phyloP scores from a whole-genome alignment of 2,113 vertebrate genomes.

The Andinoacara biseriatus region DNA sequence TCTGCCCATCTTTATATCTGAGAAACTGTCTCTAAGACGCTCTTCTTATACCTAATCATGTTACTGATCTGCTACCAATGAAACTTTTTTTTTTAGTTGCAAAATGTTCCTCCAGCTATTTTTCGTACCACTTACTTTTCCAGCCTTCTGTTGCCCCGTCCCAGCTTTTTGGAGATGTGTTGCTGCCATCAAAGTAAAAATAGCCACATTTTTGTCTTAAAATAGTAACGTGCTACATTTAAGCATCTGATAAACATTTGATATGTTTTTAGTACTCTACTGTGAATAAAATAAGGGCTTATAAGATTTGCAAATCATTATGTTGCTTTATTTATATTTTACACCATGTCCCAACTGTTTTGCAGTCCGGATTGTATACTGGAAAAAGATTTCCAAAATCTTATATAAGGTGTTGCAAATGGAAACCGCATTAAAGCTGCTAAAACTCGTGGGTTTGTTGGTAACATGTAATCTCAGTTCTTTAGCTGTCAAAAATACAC shows the following conservation, averaged over 20 bases:
- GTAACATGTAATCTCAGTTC: not conserved
- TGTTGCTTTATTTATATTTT: not conserved
- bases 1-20: not conserved
- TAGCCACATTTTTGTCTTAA: not conserved
- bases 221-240: not conserved
- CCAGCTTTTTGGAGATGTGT: not conserved
- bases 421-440: accelerated
- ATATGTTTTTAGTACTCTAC: not conserved
- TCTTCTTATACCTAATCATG: not conserved
- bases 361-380: not conserved
- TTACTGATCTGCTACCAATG: too few species aligned
- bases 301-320: not conserved
- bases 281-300: not conserved
- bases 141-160: not conserved
- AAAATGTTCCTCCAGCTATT: not conserved
- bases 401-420: not conserved
- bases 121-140: not conserved
- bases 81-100: too few species aligned
- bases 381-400: not conserved
- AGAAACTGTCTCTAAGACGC: not conserved
- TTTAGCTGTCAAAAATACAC: too few species aligned
- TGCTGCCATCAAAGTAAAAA: not conserved
- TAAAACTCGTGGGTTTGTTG: not conserved
- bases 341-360: not conserved
- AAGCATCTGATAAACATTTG: not conserved